Evolutionary conservation across 2,113 vertebrate genomes (phyloP), one percentile per base, ranked within the genome.

Genomic region (Orthonyx spaldingii): DNA sequence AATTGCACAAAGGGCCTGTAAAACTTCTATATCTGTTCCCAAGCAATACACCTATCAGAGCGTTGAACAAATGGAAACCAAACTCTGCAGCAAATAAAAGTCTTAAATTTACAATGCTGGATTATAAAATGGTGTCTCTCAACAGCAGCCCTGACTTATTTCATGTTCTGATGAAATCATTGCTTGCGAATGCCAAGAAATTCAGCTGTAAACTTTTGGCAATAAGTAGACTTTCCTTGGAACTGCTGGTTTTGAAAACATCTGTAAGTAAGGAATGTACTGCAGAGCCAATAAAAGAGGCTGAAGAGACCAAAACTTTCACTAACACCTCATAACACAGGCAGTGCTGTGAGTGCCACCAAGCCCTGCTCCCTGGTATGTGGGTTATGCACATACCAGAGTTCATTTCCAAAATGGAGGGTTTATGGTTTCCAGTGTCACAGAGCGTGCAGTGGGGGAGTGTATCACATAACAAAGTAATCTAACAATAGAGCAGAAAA

Each of bases 161-260:
- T 94, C 84, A 72, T 39, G 35, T 96, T 92, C 76, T 85, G 94
- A 96, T 87, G 91, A 97, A 95, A 96, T 82, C 89, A 96, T 86
- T 90, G 70, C 83, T 83, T 66, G 35, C 1, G 2, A 93, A 93
- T 64, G 76, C 83, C 89, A 92, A 93, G 71, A 93, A 91, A 88
- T 91, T 87, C 92, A 94, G 95, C 89, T 90, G 82, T 56, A 91
- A 96, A 95, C 71, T 90, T 95, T 96, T 97, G 97, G 97, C 97
- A 96, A 93, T 94, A 90, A 89, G 87, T 94, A 80, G 66, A 37
- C 32, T 94, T 16, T 93, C 81, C 90, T 90, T 96, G 95, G 90
- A 96, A 96, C 57, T 53, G 80, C 49, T 75, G 82, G 57, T 72
- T 97, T 96, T 87, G 85, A 93, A 96, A 97, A 97, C 96, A 97